A percentile compares a stretch with the other conserved stretches of the same genome.
Conservation (phyloP, 1,140 invertebrate species). For the Hypsibius dujardini region DNA sequence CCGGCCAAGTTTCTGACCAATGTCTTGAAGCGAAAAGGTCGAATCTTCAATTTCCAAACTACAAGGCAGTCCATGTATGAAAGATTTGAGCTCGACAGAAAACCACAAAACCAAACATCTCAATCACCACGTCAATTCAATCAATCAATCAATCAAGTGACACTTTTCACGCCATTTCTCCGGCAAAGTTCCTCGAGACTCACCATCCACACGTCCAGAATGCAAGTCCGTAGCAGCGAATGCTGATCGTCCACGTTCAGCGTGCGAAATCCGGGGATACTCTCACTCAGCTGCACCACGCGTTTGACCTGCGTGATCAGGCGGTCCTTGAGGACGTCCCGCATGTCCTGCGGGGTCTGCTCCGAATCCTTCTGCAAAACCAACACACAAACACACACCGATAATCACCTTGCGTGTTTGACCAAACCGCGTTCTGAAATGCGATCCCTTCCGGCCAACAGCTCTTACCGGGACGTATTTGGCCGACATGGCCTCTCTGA, state of each 20-base stretch:
- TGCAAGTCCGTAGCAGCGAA: constrained; percentile 1
- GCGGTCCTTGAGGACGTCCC: constrained; percentile 10
- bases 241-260: constrained; percentile 1
- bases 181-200: not conserved
- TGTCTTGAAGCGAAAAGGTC: too few species aligned
- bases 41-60: too few species aligned
- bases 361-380: not conserved
- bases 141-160: not conserved
- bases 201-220: constrained; percentile 11
- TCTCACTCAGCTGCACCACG: not conserved
- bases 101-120: not conserved
- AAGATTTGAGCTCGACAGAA: too few species aligned
- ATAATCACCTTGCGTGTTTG: too few species aligned
- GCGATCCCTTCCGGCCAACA: too few species aligned
- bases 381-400: not conserved
- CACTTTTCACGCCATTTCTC: not conserved
- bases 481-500: not conserved
- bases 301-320: constrained; percentile 7
- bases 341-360: constrained; percentile 3
- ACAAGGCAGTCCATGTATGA: too few species aligned
- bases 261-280: not conserved
- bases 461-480: not conserved
- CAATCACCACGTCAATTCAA: not conserved
- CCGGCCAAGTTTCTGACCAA: too few species aligned
- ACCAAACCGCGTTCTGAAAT: too few species aligned